Evolutionary conservation across 1,140 invertebrate genomes (phyloP).

Genomic region (Drosophila saltans): DNA sequence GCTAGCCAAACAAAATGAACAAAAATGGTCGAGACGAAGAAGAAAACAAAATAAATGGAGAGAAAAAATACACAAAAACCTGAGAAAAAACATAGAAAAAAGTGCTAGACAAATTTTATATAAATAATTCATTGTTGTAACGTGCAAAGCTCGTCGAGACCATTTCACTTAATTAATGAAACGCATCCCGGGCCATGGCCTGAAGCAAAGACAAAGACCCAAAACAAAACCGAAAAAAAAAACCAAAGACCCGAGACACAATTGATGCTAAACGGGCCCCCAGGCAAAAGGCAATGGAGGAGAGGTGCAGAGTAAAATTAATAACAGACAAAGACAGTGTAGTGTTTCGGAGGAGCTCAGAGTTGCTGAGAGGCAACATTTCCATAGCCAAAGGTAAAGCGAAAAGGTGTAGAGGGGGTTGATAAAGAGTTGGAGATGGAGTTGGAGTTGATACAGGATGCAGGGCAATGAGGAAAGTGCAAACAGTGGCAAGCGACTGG

Average conservation of each 20-base stretch:
- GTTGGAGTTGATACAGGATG: background rate
- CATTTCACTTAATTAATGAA: conserved; percentile 83
- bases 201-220: conserved; percentile 34
- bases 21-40: background rate
- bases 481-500: conserved; percentile 54
- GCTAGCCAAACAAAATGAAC: conserved; percentile 38
- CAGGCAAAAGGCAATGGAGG: background rate
- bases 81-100: conserved; percentile 35
- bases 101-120: conserved; percentile 80
- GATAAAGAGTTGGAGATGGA: conserved; percentile 45
- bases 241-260: conserved; percentile 52
- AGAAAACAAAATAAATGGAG: conserved; percentile 6
- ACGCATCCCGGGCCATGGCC: conserved; percentile 54
- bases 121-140: conserved; percentile 83
- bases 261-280: conserved; percentile 64
- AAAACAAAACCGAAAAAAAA: background rate
- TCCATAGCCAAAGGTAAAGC: background rate
- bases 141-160: conserved; percentile 78
- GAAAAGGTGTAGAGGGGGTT: conserved; percentile 19
- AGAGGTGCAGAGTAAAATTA: conserved; percentile 65
- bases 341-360: conserved; percentile 28
- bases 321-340: conserved; percentile 57
- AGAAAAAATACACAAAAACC: conserved; percentile 30
- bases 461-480: conserved; percentile 51
- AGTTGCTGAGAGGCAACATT: conserved; percentile 21